Base-by-base conservation (phyloP, 2,797 vertebrate species). In the Phrynocephalus vlangalii region DNA sequence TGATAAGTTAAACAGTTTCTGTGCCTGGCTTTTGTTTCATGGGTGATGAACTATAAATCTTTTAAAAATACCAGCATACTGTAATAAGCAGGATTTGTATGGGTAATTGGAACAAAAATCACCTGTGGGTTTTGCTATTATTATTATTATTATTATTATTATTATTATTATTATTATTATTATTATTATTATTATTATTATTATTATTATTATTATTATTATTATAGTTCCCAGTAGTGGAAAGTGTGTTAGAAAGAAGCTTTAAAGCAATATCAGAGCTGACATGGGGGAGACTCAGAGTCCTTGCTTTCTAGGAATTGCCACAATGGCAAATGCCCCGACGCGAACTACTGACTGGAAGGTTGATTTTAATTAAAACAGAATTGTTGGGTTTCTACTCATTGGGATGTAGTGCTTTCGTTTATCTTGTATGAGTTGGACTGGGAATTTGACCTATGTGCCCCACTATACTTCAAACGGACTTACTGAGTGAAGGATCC, bases 1-100 rank as follows among this genome's bases (percentile, higher is more conserved):
- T 83, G 90, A 85, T 84, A 48, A 91, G 80, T 90, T 91, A 72
- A 84, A 91, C 78, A 83, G 89, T 90, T 93, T 91, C 88, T 60
- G 79, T 83, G 38, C 71, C 87, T 90, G 22, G 1, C 96, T 97
- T 97, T 93, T 94, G 94, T 44, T 67, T 75, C 33, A 5, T 63
- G 30, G 0, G 84, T 30, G 81, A 68, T 87, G 16, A 16, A 5
- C 3, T 68, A 1, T 33, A 76, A 92, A 75, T n/a, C 82, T 22
- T 93, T 67, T 56, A 44, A 50, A 1, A 81, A 44, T 28, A 20
- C 67, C 72, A 89, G 82, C 26, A 56, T 60, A 60, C 44, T 75
- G 9, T 89, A 88, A 82, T 88, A 66, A 22, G 33, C n/a, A 83
- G 52, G 76, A 38, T 90, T 94, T 56, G 92, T 92, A 60, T 68